Conservation (phyloP, 2,113 vertebrate genomes). For the Nothobranchius furzeri region DNA sequence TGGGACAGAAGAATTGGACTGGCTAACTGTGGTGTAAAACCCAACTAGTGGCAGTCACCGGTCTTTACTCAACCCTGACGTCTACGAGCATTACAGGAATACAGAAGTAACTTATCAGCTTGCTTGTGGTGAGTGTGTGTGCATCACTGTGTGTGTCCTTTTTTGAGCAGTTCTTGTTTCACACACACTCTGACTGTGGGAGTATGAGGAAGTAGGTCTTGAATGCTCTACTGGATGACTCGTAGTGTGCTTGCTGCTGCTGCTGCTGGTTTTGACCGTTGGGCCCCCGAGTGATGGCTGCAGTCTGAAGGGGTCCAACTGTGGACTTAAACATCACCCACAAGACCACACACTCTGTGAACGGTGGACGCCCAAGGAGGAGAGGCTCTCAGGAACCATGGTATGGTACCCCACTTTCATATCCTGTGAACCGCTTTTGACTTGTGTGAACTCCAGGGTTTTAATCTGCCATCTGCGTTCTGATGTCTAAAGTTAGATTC, state of each 20-base stretch:
- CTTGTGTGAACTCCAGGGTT: neutral
- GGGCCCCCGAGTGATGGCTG: constrained; percentile 41
- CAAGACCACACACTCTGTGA: constrained; percentile 29
- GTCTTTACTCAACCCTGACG: constrained; percentile 5
- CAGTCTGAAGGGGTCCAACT: constrained; percentile 41
- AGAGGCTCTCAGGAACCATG: constrained; percentile 57
- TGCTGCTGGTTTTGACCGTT: neutral
- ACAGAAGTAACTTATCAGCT: constrained; percentile 46
- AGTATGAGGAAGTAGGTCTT: constrained; percentile 74
- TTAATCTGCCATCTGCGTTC: too few species aligned
- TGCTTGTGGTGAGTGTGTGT: constrained; percentile 26
- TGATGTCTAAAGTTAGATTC: too few species aligned
- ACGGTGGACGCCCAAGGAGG: constrained; percentile 45
- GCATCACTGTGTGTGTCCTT: constrained; percentile 1
- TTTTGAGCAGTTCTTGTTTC: constrained; percentile 68
- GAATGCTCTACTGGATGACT: constrained; percentile 46
- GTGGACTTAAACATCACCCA: constrained; percentile 42
- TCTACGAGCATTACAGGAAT: constrained; percentile 29
- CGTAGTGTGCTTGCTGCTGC: constrained; percentile 36
- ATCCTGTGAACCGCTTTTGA: constrained; percentile 6
- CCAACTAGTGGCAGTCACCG: neutral
- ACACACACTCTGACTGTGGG: constrained; percentile 37
- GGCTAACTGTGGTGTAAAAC: constrained; percentile 15
- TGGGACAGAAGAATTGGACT: constrained; percentile 2
- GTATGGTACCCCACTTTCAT: constrained; percentile 56